phyloP scores from a whole-genome alignment of 2,888 invertebrate genomes.

The Metallyticus violacea region DNA sequence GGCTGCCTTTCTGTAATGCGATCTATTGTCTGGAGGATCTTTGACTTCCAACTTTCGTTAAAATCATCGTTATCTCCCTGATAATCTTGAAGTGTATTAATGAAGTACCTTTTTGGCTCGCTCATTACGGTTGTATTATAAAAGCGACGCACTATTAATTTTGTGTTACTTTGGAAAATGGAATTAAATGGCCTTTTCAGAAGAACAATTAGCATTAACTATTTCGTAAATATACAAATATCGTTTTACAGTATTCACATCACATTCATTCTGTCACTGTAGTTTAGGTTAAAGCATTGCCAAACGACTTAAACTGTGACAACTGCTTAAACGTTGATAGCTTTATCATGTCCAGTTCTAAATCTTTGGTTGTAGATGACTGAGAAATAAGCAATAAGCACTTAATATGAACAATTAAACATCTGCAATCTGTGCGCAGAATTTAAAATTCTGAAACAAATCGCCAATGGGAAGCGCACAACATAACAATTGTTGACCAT shows the following conservation, averaged over 20 bases:
- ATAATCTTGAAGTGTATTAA: slow-evolving; percentile 21
- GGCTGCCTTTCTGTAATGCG: slow-evolving; percentile 38
- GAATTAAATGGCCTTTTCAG: too few relatives aligned
- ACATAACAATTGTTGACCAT: background rate
- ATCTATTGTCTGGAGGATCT: slow-evolving; percentile 13
- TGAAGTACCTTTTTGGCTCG: slow-evolving; percentile 24
- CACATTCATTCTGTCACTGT: too few relatives aligned
- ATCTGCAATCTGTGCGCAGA: background rate
- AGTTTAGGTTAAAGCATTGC: too few relatives aligned
- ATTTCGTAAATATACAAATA: too few relatives aligned
- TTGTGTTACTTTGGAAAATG: background rate
- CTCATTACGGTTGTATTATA: background rate
- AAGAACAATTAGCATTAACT: too few relatives aligned
- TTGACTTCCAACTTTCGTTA: background rate
- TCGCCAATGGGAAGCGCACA: background rate
- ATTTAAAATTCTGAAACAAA: background rate
- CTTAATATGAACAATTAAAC: too few relatives aligned
- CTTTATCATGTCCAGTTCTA: too few relatives aligned
- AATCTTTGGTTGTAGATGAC: too few relatives aligned
- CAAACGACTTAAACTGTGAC: too few relatives aligned
- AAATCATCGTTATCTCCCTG: background rate
- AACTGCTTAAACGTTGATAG: too few relatives aligned
- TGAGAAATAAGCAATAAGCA: too few relatives aligned
- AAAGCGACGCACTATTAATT: background rate
- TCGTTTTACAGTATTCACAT: too few relatives aligned